phyloP scores from a whole-genome alignment of 2,797 vertebrate genomes.

The Fratercula arctica region DNA sequence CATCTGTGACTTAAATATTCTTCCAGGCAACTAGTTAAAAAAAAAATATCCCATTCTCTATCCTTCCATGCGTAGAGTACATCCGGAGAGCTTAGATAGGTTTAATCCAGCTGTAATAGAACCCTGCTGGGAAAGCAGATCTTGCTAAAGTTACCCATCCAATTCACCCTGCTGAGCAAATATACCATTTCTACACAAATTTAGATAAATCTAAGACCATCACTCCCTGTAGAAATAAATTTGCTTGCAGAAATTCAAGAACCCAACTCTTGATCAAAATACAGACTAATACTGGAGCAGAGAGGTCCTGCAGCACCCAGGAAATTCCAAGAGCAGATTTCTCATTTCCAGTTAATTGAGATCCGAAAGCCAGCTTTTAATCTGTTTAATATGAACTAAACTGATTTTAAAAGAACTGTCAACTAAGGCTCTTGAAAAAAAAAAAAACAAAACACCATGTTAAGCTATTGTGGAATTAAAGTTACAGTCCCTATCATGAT shows the following conservation, averaged over 20 bases:
- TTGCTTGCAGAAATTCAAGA: neutral
- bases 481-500: neutral
- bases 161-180: neutral
- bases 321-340: neutral
- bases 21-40: neutral
- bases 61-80: neutral
- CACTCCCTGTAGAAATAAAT: neutral
- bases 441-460: neutral
- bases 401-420: neutral
- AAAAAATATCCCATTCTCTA: neutral
- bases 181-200: neutral
- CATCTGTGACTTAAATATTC: neutral
- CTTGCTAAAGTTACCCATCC: neutral
- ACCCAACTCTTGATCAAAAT: neutral
- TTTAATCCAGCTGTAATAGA: constrained; percentile 13
- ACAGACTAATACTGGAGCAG: neutral
- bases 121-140: neutral
- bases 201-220: neutral
- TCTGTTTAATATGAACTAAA: neutral
- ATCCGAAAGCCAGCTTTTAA: neutral
- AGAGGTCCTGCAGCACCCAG: neutral
- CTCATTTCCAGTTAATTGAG: neutral
- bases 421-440: neutral
- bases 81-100: neutral
- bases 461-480: neutral